Evolutionary conservation across 2,113 vertebrate genomes (phyloP).

Genomic region (Seriola quinqueradiata): DNA sequence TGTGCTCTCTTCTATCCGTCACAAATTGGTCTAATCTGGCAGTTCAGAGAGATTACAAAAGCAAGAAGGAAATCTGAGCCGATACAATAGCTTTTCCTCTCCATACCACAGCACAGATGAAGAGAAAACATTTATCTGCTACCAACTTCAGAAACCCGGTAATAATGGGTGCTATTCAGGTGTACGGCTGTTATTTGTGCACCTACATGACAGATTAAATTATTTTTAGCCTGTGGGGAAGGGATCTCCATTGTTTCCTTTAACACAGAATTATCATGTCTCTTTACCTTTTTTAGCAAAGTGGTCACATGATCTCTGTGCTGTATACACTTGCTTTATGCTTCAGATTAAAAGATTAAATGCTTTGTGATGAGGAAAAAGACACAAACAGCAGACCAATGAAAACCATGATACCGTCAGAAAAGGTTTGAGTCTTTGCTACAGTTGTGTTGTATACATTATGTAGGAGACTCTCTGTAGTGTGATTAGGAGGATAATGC

Average conservation of each 20-base stretch:
- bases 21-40: conserved; percentile 64
- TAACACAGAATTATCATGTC: conserved; percentile 72
- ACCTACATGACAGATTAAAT: conserved; percentile 80
- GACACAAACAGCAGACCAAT: conserved; percentile 53
- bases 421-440: conserved; percentile 61
- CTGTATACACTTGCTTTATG: conserved; percentile 66
- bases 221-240: conserved; percentile 81
- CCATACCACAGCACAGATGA: conserved; percentile 54
- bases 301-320: conserved; percentile 67
- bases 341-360: conserved; percentile 86
- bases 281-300: conserved; percentile 77
- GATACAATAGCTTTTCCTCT: conserved; percentile 58
- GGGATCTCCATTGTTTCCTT: conserved; percentile 65
- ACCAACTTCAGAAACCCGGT: conserved; percentile 63
- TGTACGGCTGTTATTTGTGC: conserved; percentile 72
- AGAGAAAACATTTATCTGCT: conserved; percentile 72
- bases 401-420: conserved; percentile 64
- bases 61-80: conserved; percentile 54
- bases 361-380: conserved; percentile 70
- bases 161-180: conserved; percentile 79
- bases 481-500: conserved; percentile 79
- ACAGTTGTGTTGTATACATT: conserved; percentile 69
- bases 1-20: background rate
- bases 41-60: conserved; percentile 68
- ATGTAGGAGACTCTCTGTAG: conserved; percentile 74